A percentile compares a stretch with the other conserved stretches of the same genome.
Evolutionary conservation across 2,113 vertebrate genomes (phyloP).

Genomic region (Numenius arquata): DNA sequence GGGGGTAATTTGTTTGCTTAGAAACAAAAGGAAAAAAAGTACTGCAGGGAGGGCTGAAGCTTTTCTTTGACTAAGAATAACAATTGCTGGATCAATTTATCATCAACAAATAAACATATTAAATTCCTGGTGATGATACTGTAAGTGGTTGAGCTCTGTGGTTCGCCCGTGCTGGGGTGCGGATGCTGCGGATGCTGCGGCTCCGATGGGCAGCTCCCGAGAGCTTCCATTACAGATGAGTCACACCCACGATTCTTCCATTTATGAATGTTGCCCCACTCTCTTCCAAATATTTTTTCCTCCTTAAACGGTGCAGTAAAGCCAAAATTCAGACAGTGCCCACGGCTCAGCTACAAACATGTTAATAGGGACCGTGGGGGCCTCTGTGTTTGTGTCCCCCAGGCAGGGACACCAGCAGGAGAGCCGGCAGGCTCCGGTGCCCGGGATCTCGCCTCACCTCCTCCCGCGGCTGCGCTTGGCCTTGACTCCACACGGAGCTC

Average conservation of each 20-base stretch:
- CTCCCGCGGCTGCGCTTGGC: not conserved
- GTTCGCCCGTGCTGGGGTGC: rapidly evolving
- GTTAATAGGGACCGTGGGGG: rapidly evolving
- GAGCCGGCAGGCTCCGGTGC: too few relatives aligned
- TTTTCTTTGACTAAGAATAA: not conserved
- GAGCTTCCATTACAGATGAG: not conserved
- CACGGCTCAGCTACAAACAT: not conserved
- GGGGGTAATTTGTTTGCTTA: not conserved
- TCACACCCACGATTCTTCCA: not conserved
- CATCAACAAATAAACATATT: not conserved
- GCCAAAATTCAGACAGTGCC: not conserved
- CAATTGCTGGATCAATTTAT: not conserved
- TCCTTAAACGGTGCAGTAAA: not conserved
- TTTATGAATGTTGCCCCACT: not conserved
- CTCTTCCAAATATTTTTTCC: not conserved
- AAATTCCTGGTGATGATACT: rapidly evolving
- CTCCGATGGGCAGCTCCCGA: rapidly evolving
- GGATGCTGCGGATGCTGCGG: not conserved
- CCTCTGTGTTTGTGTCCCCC: not conserved
- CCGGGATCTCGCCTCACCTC: not conserved
- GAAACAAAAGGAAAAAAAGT: not conserved
- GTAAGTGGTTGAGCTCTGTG: not conserved
- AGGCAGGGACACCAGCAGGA: not conserved
- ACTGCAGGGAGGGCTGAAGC: not conserved
- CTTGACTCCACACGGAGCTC: not conserved